A percentile compares a stretch with the other conserved stretches of the same genome.
phyloP scores from a whole-genome alignment of 2,797 vertebrate species.

The Hafferia zeledoni region DNA sequence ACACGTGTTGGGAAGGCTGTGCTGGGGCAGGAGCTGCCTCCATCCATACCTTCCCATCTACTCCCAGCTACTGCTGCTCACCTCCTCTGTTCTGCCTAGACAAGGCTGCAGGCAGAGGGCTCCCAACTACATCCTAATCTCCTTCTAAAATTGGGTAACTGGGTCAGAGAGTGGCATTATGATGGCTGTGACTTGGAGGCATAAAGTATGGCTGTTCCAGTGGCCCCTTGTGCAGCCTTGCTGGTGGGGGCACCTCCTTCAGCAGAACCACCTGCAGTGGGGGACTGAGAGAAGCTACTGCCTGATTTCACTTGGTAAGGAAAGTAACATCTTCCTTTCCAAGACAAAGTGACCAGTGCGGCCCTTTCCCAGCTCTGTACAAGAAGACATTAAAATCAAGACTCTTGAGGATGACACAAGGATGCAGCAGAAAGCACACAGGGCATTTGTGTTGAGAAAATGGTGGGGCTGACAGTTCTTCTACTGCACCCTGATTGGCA shows the following conservation, averaged over 20 bases:
- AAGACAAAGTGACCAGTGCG: background rate
- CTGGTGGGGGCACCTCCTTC: background rate
- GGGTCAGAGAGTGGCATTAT: background rate
- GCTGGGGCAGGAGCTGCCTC: background rate
- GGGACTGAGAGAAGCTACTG: background rate
- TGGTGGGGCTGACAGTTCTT: rapidly evolving
- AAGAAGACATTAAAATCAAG: background rate
- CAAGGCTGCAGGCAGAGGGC: background rate
- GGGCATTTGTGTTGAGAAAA: background rate
- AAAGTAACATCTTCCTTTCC: background rate
- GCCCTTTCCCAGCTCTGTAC: background rate
- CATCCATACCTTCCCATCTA: rapidly evolving
- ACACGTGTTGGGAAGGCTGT: background rate
- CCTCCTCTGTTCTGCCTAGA: background rate
- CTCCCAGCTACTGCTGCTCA: background rate
- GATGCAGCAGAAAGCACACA: background rate
- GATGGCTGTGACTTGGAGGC: background rate
- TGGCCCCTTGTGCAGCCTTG: rapidly evolving
- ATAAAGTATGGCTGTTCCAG: background rate
- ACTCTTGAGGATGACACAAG: background rate
- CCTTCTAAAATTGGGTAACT: background rate
- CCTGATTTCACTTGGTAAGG: background rate
- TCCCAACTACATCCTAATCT: background rate
- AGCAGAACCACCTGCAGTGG: rapidly evolving
- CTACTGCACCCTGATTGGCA: background rate